phyloP scores from a whole-genome alignment of 1,140 invertebrate species.

The Oncopeltus fasciatus region DNA sequence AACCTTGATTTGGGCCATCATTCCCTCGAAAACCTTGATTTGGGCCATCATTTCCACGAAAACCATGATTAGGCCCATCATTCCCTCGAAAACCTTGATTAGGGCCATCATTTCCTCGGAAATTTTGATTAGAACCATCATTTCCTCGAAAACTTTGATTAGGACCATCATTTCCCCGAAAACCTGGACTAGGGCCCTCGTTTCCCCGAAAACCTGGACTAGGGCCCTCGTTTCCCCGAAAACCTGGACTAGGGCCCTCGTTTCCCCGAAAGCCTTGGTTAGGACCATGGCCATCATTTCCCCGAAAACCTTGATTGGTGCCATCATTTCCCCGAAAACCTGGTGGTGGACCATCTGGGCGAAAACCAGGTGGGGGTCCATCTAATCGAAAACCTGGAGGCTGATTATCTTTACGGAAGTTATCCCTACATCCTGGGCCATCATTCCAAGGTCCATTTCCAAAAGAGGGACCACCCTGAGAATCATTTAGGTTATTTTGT shows the following conservation, averaged over 20 bases:
- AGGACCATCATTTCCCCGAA: neutral
- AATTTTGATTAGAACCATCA: neutral
- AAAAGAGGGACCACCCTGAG: too few species aligned
- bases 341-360: neutral
- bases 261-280: neutral
- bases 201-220: neutral
- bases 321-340: neutral
- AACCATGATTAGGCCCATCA: neutral
- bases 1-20: neutral
- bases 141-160: neutral
- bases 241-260: neutral
- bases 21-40: neutral
- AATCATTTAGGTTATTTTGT: neutral
- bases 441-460: neutral
- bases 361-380: neutral
- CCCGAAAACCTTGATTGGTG: too few species aligned
- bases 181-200: neutral
- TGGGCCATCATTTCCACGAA: neutral
- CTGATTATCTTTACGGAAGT: neutral
- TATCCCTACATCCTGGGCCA: neutral
- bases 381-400: too few species aligned
- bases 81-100: neutral
- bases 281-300: neutral
- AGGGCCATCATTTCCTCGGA: neutral
- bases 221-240: neutral